Percentiles rank a stretch among this genome's conserved stretches.
phyloP scores from a whole-genome alignment of 2,797 vertebrate species.

The Megaceryle alcyon region DNA sequence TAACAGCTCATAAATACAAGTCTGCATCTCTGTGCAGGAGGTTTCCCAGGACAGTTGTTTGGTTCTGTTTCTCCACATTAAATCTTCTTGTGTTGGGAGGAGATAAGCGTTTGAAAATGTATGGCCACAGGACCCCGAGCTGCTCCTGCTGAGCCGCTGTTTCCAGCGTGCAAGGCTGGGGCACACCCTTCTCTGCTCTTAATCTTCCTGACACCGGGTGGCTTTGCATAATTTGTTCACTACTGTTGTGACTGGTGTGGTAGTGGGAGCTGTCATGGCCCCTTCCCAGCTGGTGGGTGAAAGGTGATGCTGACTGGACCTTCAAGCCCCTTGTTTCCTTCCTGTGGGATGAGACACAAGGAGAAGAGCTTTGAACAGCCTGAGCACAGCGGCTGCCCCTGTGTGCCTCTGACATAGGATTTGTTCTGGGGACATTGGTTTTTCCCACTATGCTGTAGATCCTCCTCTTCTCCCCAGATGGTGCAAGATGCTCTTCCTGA shows the following conservation, averaged over 20 bases:
- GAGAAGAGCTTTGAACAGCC: background rate
- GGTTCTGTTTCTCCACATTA: background rate
- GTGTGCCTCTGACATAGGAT: accelerated
- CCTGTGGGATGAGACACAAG: too few species aligned
- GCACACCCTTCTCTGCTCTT: background rate
- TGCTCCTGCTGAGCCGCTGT: background rate
- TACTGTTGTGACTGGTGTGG: background rate
- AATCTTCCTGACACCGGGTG: background rate
- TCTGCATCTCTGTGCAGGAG: background rate
- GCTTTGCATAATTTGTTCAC: background rate
- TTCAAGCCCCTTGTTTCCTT: background rate
- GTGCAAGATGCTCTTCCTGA: background rate
- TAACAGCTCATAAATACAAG: background rate
- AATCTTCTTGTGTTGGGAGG: background rate
- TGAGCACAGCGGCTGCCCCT: background rate
- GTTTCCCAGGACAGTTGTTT: background rate
- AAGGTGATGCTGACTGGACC: background rate
- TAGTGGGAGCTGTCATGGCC: background rate
- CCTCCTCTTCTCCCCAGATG: background rate
- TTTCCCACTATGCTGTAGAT: background rate
- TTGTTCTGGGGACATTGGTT: accelerated
- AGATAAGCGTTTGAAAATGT: background rate
- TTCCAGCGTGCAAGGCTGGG: background rate
- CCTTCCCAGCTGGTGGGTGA: background rate
- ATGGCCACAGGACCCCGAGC: background rate